These are phyloP conservation scores for Chloroclystis v-ata DNA, from an alignment of 2,888 invertebrate species.

Conservation along the genomic window DNA sequence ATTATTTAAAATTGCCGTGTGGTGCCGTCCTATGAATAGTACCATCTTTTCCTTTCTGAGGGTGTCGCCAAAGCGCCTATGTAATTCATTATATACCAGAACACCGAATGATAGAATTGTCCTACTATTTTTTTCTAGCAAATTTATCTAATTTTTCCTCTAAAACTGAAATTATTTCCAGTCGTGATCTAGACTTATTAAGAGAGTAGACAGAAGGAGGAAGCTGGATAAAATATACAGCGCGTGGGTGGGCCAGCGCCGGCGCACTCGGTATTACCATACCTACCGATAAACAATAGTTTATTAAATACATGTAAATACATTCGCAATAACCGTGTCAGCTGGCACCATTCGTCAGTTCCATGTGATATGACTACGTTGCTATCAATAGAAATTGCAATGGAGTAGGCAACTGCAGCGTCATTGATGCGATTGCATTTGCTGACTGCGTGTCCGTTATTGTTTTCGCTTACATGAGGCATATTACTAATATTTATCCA, in stretches of 20 bases:
- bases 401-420: background rate
- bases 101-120: too few relatives aligned
- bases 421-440: background rate
- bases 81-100: too few relatives aligned
- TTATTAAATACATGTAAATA: slow-evolving; percentile 22
- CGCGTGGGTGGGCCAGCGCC: slow-evolving; percentile 31
- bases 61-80: too few relatives aligned
- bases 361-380: background rate
- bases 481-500: too few relatives aligned
- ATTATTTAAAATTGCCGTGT: too few relatives aligned
- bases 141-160: too few relatives aligned
- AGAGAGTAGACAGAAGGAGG: background rate
- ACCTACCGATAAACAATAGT: slow-evolving; percentile 24
- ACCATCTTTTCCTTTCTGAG: too few relatives aligned
- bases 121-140: too few relatives aligned
- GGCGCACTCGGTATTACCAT: slow-evolving; percentile 24
- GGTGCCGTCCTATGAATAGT: too few relatives aligned
- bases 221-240: slow-evolving; percentile 7
- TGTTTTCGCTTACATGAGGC: too few relatives aligned
- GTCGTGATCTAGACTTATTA: background rate
- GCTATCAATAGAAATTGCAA: slow-evolving; percentile 3
- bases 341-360: slow-evolving; percentile 9
- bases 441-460: background rate
- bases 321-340: slow-evolving; percentile 17
- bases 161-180: too few relatives aligned